phyloP scores from a whole-genome alignment of 2,888 invertebrate genomes.

The Baronia brevicornis region DNA sequence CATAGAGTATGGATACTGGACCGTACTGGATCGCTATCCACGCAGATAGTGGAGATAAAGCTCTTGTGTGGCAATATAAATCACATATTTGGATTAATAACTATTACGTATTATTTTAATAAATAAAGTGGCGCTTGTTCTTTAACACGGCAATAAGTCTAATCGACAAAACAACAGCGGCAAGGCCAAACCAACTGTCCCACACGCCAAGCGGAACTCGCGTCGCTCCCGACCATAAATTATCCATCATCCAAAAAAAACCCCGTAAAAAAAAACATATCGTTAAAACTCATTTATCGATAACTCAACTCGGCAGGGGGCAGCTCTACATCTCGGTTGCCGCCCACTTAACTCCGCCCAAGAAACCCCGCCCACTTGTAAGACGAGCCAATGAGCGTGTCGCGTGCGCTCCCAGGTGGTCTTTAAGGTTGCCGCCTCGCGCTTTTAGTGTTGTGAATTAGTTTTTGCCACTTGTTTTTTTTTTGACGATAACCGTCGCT shows the following conservation, averaged over 20 bases:
- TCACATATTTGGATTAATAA: no score
- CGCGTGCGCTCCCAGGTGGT: conserved; percentile 35
- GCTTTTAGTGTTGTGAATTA: conserved; percentile 65
- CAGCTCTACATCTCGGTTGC: conserved; percentile 43
- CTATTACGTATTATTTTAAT: no score
- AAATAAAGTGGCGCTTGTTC: no score
- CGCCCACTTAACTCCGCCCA: conserved; percentile 34
- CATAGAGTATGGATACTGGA: no score
- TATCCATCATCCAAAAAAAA: conserved; percentile 45
- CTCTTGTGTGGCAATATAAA: no score
- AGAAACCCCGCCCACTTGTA: conserved; percentile 47
- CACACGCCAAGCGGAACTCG: conserved; percentile 41
- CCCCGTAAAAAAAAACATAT: conserved; percentile 32
- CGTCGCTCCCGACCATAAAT: conserved; percentile 63
- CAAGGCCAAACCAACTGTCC: conserved; percentile 29
- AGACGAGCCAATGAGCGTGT: conserved; percentile 46
- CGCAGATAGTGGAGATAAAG: no score
- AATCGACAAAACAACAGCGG: conserved; percentile 20
- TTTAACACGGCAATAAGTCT: no score
- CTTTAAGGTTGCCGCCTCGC: conserved; percentile 42
- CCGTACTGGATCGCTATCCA: no score
- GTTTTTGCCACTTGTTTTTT: conserved; percentile 58
- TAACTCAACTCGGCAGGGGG: conserved; percentile 39
- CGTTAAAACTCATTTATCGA: conserved; percentile 62
- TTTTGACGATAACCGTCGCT: conserved; percentile 35